A percentile compares a stretch with the other conserved stretches of the same genome.
Conservation (phyloP, 2,113 vertebrate species). For the Ceyx melanurus region DNA sequence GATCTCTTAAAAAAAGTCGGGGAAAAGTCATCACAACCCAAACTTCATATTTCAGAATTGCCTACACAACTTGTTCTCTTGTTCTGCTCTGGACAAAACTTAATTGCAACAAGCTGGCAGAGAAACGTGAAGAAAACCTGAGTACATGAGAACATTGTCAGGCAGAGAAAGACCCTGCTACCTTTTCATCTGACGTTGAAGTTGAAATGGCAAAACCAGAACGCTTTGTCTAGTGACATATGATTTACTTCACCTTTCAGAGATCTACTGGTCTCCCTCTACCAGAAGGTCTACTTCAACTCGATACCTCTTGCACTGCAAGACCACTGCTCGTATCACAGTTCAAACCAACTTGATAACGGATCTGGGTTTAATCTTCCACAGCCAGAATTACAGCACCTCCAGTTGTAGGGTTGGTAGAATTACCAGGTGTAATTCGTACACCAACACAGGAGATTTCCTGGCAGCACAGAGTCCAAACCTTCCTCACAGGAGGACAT, state of each 20-base stretch:
- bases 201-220: neutral
- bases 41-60: neutral
- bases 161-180: constrained; percentile 16
- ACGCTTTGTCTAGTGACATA: neutral
- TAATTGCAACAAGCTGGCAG: constrained; percentile 10
- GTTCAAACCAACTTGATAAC: constrained; percentile 13
- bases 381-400: neutral
- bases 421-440: constrained; percentile 5
- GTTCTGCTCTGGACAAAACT: constrained; percentile 22
- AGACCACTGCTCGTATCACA: neutral
- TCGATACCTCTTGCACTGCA: constrained; percentile 37
- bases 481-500: constrained; percentile 18
- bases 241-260: neutral
- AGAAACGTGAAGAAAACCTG: constrained; percentile 43
- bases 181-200: constrained; percentile 24
- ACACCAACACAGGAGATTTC: neutral
- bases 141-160: constrained; percentile 16
- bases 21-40: constrained; percentile 14
- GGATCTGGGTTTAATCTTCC: neutral
- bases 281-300: neutral
- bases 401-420: neutral
- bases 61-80: constrained; percentile 1
- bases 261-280: neutral
- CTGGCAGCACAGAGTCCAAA: constrained; percentile 24
- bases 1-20: constrained; percentile 9